phyloP scores from a whole-genome alignment of 2,888 invertebrate genomes.

The Patella pellucida region DNA sequence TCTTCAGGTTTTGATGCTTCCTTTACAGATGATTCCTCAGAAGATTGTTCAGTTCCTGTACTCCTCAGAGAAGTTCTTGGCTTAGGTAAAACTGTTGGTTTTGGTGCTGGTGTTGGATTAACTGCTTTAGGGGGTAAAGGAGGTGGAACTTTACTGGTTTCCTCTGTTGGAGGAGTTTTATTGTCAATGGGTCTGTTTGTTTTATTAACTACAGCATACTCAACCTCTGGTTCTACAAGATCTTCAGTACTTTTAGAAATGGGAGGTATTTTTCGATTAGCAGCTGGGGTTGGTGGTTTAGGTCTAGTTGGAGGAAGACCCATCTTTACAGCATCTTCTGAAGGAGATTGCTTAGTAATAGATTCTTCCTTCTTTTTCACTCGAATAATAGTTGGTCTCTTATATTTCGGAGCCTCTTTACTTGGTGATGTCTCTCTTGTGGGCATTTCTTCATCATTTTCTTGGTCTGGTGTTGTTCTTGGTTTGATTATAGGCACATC shows the following conservation, averaged over 20 bases:
- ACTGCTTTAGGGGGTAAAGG: conserved; percentile 15
- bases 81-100: conserved; percentile 44
- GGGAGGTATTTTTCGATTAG: not conserved
- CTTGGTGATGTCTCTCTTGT: not conserved
- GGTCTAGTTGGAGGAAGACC: conserved; percentile 19
- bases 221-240: not conserved
- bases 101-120: conserved; percentile 28
- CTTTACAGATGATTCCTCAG: not conserved
- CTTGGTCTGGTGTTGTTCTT: not conserved
- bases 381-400: conserved; percentile 23
- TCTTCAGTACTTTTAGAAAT: not conserved
- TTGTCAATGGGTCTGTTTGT: not conserved
- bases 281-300: conserved; percentile 19
- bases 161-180: not conserved
- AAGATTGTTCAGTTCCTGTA: conserved; percentile 25
- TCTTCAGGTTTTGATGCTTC: not conserved
- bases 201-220: not conserved
- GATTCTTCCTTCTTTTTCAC: conserved; percentile 15
- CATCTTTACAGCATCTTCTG: conserved; percentile 16
- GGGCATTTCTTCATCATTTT: not conserved
- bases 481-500: conserved; percentile 2
- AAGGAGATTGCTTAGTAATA: conserved; percentile 7
- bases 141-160: conserved; percentile 11
- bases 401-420: conserved; percentile 9
- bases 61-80: conserved; percentile 32